Base-by-base conservation (phyloP, 2,113 vertebrate genomes). In the Odontophorus gujanensis region DNA sequence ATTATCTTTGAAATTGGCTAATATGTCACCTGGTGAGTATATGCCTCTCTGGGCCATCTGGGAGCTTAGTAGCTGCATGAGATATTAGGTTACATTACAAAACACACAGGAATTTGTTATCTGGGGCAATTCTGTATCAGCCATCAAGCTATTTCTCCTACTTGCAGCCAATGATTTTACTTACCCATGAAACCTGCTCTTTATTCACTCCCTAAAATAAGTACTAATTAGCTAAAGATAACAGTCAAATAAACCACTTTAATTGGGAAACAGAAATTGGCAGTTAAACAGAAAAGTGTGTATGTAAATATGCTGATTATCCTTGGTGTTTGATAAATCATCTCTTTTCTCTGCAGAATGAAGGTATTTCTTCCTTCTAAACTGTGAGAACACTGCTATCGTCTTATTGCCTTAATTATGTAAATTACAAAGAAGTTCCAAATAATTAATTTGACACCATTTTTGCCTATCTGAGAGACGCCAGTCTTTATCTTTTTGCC, bases 261-360 rank as follows among this genome's bases (percentile, higher is more conserved):
- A 95, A 96, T 82, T 96, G 87, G 91, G 92, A 90, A 96, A 93
- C 79, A 92, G 88, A 96, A 96, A 96, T 75, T 95, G 94, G 95
- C 93, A 90, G 94, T 95, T 96, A 97, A 96, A 95, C 88, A 82
- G 94, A 89, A 95, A 95, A 95, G 87, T 87, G 85, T 82, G 78
- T 94, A 93, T 95, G 90, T 96, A 97, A 97, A 97, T 92, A 96
- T 62, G 68, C 88, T 95, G 92, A 95, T 96, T 96, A 96, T 91
- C 87, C 87, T 96, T 75, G 87, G 92, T 85, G 83, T 94, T 95
- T 95, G 91, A 96, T 94, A 97, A 96, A 97, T 93, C 91, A 96
- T 95, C 90, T 95, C 81, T 87, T 95, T 96, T 91, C 85, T 90
- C 66, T 88, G 48, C 34, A 88, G 85, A 90, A 81, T 51, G 53